Evolutionary conservation across 2,888 invertebrate species (phyloP).

Genomic region (Heliconius erato): DNA sequence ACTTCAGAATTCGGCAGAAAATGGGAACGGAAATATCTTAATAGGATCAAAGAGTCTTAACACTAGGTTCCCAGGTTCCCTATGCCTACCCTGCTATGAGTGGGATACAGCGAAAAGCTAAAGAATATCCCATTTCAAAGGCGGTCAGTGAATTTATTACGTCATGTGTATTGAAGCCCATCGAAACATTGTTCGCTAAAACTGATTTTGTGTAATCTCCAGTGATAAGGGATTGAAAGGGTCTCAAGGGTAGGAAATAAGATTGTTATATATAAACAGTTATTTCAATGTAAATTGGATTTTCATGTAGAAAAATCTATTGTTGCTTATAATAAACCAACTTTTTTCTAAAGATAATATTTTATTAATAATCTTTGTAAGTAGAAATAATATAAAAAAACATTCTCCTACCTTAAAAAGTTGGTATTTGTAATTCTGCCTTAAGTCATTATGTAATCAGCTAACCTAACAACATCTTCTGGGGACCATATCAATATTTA

Average conservation of each 20-base stretch:
- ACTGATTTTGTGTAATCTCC: constrained; percentile 33
- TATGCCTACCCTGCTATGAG: too few species aligned
- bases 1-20: too few species aligned
- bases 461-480: too few species aligned
- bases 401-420: too few species aligned
- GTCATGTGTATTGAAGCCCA: constrained; percentile 11
- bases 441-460: too few species aligned
- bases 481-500: too few species aligned
- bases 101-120: too few species aligned
- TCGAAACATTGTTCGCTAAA: constrained; percentile 16
- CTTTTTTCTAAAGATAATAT: not conserved
- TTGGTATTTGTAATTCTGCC: too few species aligned
- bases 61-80: too few species aligned
- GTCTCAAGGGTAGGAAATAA: constrained; percentile 13
- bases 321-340: not conserved
- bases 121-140: not conserved
- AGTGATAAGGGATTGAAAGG: constrained; percentile 32
- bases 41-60: too few species aligned
- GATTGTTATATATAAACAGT: not conserved
- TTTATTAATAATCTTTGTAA: not conserved
- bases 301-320: not conserved
- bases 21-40: too few species aligned
- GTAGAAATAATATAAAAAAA: too few species aligned
- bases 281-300: constrained; percentile 9
- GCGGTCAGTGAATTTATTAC: not conserved